These are phyloP conservation scores for Neogale vison DNA, from an alignment of 2,113 vertebrate genomes.

Conservation along the genomic window DNA sequence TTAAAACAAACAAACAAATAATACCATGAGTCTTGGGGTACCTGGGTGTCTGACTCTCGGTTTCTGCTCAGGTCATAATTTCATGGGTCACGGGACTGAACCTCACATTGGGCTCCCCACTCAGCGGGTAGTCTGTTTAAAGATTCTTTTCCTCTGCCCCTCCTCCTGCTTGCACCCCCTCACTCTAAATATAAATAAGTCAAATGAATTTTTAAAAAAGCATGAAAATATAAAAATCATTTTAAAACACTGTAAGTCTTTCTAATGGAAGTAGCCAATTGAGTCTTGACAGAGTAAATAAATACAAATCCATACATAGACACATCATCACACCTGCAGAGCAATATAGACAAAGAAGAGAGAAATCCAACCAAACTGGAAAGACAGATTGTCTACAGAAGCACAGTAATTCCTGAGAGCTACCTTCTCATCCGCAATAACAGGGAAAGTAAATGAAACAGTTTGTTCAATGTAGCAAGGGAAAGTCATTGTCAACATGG, in stretches of 20 bases:
- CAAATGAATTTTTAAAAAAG: not conserved
- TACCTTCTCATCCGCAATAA: not conserved
- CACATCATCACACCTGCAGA: not conserved
- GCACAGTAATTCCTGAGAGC: not conserved
- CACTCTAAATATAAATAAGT: not conserved
- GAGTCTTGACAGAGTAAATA: not conserved
- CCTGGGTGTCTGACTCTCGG: not conserved
- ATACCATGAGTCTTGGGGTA: not conserved
- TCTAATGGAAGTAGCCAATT: not conserved
- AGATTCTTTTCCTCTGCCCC: not conserved
- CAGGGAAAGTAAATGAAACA: not conserved
- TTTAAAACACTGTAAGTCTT: not conserved
- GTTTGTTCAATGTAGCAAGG: not conserved
- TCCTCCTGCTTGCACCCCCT: not conserved
- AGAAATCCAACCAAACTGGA: not conserved
- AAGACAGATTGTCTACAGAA: not conserved
- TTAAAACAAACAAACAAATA: too few relatives aligned
- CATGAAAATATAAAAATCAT: not conserved
- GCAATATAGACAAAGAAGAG: not conserved
- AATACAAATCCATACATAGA: not conserved
- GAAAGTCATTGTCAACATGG: not conserved
- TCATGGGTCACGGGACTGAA: not conserved
- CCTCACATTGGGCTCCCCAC: not conserved
- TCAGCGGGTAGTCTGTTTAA: not conserved
- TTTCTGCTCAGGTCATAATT: not conserved